Evolutionary conservation across 2,797 vertebrate genomes (phyloP).

Genomic region (Sebastes baramenuke): DNA sequence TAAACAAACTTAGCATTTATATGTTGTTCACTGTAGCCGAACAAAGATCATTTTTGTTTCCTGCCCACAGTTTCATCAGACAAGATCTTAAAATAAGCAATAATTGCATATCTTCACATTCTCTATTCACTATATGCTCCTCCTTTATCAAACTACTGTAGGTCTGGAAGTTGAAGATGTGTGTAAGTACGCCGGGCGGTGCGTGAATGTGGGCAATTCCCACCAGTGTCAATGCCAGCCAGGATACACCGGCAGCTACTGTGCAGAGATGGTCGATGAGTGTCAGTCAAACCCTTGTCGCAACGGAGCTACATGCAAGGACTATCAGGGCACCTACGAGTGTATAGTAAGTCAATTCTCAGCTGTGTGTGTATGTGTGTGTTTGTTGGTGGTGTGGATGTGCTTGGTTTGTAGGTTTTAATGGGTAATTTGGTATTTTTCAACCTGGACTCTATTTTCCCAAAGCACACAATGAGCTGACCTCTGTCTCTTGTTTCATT

Average conservation of each 20-base stretch:
- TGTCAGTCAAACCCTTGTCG: constrained; percentile 92
- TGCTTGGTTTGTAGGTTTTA: not conserved
- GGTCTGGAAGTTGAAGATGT: constrained; percentile 81
- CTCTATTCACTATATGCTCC: not conserved
- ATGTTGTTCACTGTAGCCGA: not conserved
- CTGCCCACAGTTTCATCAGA: not conserved
- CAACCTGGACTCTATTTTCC: not conserved
- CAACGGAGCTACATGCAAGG: constrained; percentile 89
- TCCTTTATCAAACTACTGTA: constrained; percentile 55
- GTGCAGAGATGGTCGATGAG: constrained; percentile 87
- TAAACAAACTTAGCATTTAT: not conserved
- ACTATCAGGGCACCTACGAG: constrained; percentile 88
- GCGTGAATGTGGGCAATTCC: constrained; percentile 82
- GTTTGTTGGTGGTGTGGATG: not conserved
- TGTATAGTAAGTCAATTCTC: constrained; percentile 83
- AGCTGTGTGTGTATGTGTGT: not conserved
- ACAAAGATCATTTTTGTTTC: not conserved
- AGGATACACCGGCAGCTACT: constrained; percentile 93
- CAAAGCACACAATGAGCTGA: not conserved
- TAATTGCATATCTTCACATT: not conserved
- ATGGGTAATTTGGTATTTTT: too few species aligned
- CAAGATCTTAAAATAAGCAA: not conserved
- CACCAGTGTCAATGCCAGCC: constrained; percentile 88
- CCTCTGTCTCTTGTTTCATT: not conserved
- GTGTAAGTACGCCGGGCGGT: constrained; percentile 88